Evolutionary conservation across 2,113 vertebrate species (phyloP).

Genomic region (Balaeniceps rex): DNA sequence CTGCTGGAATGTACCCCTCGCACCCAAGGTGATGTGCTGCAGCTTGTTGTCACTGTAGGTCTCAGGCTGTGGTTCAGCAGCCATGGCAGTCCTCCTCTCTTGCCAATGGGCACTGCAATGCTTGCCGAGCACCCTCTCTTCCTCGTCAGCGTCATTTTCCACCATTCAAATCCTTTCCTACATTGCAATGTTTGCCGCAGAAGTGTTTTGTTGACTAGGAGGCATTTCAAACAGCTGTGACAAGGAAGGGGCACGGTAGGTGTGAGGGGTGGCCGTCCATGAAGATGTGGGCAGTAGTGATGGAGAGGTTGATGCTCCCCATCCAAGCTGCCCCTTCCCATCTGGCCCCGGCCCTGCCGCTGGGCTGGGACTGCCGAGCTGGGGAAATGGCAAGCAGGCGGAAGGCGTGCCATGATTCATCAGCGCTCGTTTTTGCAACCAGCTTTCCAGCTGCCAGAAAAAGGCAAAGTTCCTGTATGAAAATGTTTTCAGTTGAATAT

Average conservation of each 20-base stretch:
- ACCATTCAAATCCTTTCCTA: background rate
- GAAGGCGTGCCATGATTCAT: background rate
- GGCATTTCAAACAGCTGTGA: background rate
- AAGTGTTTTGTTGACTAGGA: background rate
- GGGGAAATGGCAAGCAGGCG: background rate
- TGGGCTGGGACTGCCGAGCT: background rate
- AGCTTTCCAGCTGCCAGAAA: background rate
- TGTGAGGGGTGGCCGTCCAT: background rate
- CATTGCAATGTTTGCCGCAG: background rate
- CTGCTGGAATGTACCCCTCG: background rate
- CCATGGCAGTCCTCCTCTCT: background rate
- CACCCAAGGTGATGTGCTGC: background rate
- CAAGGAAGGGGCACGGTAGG: accelerated
- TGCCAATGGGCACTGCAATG: background rate
- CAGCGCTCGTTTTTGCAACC: background rate
- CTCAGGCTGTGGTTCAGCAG: background rate
- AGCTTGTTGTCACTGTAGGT: background rate
- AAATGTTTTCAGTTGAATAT: background rate
- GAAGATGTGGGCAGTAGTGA: background rate
- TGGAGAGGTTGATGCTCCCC: background rate
- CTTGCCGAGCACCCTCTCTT: background rate
- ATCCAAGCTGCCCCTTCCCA: background rate
- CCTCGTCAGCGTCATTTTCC: background rate
- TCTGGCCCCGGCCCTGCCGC: accelerated
- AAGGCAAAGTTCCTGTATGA: background rate